Evolutionary conservation across 2,888 invertebrate species (phyloP).

Genomic region (Monochamus alternatus): DNA sequence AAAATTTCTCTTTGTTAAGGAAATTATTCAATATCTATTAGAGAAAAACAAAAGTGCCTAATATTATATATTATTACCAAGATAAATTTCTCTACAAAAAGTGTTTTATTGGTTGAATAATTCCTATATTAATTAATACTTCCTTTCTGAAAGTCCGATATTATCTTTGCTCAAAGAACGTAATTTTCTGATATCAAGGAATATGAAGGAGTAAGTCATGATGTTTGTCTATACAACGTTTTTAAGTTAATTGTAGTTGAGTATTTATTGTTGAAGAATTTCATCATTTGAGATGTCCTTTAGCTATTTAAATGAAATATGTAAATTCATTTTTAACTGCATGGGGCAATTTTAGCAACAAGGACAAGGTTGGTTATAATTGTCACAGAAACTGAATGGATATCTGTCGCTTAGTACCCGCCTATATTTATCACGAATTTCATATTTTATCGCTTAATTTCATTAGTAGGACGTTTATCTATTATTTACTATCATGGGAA

Average conservation of each 20-base stretch:
- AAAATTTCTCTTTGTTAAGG: neutral
- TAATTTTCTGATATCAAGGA: no score
- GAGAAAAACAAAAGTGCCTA: neutral
- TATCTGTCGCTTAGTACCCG: neutral
- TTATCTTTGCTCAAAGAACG: no score
- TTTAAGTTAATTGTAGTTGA: no score
- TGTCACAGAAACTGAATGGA: neutral
- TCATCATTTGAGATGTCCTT: neutral
- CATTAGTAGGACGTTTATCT: neutral
- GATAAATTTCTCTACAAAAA: neutral
- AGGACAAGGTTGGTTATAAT: slow-evolving; percentile 31
- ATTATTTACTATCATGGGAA: neutral
- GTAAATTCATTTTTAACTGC: slow-evolving; percentile 25
- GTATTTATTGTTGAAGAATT: no score
- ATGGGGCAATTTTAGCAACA: slow-evolving; percentile 10
- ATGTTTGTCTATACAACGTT: no score
- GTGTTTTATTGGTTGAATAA: neutral
- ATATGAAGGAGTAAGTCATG: no score
- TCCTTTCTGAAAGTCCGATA: neutral
- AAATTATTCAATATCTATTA: neutral
- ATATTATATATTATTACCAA: neutral
- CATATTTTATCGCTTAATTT: neutral
- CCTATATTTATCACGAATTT: neutral
- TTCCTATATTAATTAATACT: neutral
- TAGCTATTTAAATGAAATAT: slow-evolving; percentile 5